Base-by-base conservation (phyloP, 2,888 invertebrate genomes). In the Odontocerum albicorne region DNA sequence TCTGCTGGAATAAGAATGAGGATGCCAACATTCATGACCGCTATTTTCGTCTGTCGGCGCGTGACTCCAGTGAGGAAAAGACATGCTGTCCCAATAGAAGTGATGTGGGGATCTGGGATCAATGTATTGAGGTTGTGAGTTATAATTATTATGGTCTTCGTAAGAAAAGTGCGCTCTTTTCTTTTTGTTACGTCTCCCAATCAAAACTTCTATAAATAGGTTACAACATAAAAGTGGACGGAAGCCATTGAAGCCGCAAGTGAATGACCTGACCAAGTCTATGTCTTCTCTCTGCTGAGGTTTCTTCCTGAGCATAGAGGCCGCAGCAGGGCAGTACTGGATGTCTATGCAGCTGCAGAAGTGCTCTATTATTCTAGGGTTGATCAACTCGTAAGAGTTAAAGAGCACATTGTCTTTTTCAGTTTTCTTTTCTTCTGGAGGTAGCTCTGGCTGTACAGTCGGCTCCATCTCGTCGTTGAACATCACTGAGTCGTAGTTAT, bases 11-110 rank as follows among this genome's bases (percentile, higher is more conserved):
- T 39, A 36, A 22, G 39, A 35, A 12, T 55, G 45, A 7, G 38
- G 52, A 19, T 16, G n/a, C 20, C 49, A 32, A 36, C 49, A 52
- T 19, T 45, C 32, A 13, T 57, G 44, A 7, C 31, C 45, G 20
- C 35, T n/a, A 16, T 21, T 19, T n/a, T 38, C 16, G n/a, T 46
- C 49, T 1, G 21, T 40, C 0, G 58, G 61, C 4, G 55, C 61
- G 22, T 54, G 47, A 38, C 50, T 61, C 61, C 61, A 61, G 39
- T 58, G 61, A 13, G 61, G 61, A 33, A 59, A 61, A 3, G 42
- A 39, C 3, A 22, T 19, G 10, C 36, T 47, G 19, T 61, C 61
- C 61, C 61, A 61, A 12, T 16, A 56, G 27, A 61, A 59, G 32
- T 53, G 53, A 22, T 61, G 55, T 10, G 49, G 38, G 3, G 42